Evolutionary conservation across 2,888 invertebrate species (phyloP).

Genomic region (Orchesella flavescens): DNA sequence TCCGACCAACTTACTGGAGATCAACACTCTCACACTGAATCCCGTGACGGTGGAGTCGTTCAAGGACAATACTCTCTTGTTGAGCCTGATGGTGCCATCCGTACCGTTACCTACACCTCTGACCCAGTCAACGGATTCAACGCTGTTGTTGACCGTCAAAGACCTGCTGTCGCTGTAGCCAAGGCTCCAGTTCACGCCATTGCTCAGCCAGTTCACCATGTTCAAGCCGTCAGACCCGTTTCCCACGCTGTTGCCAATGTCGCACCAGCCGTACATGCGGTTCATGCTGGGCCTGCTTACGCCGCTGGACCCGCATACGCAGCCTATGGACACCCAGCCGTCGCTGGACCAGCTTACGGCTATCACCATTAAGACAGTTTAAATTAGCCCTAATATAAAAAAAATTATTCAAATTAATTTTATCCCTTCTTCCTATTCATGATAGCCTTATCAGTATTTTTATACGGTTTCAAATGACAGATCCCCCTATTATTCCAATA

Average conservation of each 20-base stretch:
- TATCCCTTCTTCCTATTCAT: slow-evolving; percentile 1
- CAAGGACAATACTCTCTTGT: slow-evolving; percentile 41
- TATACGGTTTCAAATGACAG: not conserved
- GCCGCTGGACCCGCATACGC: not conserved
- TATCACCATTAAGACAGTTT: slow-evolving; percentile 4
- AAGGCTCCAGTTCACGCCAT: slow-evolving; percentile 42
- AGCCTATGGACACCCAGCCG: slow-evolving; percentile 1
- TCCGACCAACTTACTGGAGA: slow-evolving; percentile 13
- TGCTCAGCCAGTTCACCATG: slow-evolving; percentile 27
- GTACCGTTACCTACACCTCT: slow-evolving; percentile 48
- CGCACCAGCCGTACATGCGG: slow-evolving; percentile 12
- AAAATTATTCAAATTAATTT: slow-evolving; percentile 28
- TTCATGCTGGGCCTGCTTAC: slow-evolving; percentile 24
- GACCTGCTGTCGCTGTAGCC: slow-evolving; percentile 30
- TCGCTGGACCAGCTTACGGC: not conserved
- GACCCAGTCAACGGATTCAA: slow-evolving; percentile 70
- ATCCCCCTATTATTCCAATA: not conserved
- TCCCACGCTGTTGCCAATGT: slow-evolving; percentile 3
- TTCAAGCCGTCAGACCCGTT: not conserved
- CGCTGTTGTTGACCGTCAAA: slow-evolving; percentile 67
- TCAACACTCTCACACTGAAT: slow-evolving; percentile 37
- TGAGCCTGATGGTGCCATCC: slow-evolving; percentile 37
- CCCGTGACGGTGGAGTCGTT: slow-evolving; percentile 32
- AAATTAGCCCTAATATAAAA: slow-evolving; percentile 10
- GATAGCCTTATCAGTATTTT: slow-evolving; percentile 52